Evolutionary conservation across 2,888 invertebrate genomes (phyloP).

Genomic region (Diplazon laetatorius): DNA sequence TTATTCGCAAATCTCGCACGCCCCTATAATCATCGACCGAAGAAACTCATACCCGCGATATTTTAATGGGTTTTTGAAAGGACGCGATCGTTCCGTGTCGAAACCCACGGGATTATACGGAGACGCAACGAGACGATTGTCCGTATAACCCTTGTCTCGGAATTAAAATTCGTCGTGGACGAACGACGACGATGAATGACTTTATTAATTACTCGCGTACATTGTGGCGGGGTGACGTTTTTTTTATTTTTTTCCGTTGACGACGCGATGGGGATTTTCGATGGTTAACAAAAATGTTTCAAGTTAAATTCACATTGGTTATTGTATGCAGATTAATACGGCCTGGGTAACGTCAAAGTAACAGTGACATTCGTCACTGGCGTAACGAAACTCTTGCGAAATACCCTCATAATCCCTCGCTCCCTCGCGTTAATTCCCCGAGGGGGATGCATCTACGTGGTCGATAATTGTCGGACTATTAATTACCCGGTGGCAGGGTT

Average conservation of each 20-base stretch:
- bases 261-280: not conserved
- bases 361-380: not conserved
- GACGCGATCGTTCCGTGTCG: constrained; percentile 59
- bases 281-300: constrained; percentile 9
- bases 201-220: constrained; percentile 56
- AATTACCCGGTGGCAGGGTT: constrained; percentile 10
- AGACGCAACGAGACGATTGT: constrained; percentile 11
- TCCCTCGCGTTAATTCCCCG: not conserved
- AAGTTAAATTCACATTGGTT: constrained; percentile 36
- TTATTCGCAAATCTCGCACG: constrained; percentile 75
- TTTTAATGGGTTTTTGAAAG: constrained; percentile 81
- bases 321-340: constrained; percentile 42
- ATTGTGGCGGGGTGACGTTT: constrained; percentile 18
- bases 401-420: not conserved
- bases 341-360: too few relatives aligned
- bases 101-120: constrained; percentile 8
- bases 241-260: too few relatives aligned
- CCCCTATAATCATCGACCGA: constrained; percentile 75
- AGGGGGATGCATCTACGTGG: not conserved
- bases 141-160: constrained; percentile 20
- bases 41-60: constrained; percentile 67
- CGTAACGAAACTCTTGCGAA: not conserved
- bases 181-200: constrained; percentile 57
- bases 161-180: constrained; percentile 59
- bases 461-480: constrained; percentile 8